Evolutionary conservation across 2,888 invertebrate genomes (phyloP).

Genomic region (Caenorhabditis panamensis): DNA sequence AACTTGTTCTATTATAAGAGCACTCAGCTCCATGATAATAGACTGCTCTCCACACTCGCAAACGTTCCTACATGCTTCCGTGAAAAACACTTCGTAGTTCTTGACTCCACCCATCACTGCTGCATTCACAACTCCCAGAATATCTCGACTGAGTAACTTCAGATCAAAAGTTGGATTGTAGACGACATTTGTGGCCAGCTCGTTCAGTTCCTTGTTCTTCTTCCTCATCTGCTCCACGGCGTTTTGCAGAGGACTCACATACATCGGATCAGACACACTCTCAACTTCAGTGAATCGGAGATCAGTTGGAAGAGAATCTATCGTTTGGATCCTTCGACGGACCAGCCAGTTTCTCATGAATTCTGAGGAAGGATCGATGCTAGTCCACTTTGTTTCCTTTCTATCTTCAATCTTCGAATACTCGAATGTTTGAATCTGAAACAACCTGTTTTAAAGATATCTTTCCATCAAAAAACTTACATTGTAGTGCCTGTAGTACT

Average conservation of each 20-base stretch:
- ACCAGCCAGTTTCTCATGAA: constrained; percentile 74
- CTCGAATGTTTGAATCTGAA: constrained; percentile 73
- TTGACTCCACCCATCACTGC: constrained; percentile 70
- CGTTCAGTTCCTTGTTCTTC: constrained; percentile 63
- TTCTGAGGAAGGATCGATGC: constrained; percentile 63
- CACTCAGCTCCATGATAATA: constrained; percentile 63
- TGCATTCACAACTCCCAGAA: constrained; percentile 75
- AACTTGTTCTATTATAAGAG: constrained; percentile 73
- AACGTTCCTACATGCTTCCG: constrained; percentile 67
- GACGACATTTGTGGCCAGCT: constrained; percentile 28
- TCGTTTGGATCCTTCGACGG: constrained; percentile 49
- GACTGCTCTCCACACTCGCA: constrained; percentile 70
- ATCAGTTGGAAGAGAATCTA: constrained; percentile 57
- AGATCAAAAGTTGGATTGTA: constrained; percentile 57
- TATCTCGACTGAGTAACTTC: constrained; percentile 69
- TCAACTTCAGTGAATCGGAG: constrained; percentile 62
- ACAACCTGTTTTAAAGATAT: neutral
- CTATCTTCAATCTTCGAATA: constrained; percentile 68
- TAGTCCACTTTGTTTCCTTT: constrained; percentile 75
- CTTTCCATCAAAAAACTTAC: constrained; percentile 38
- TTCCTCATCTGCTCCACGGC: constrained; percentile 68
- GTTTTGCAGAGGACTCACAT: constrained; percentile 53
- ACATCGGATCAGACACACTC: constrained; percentile 49
- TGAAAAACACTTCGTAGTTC: constrained; percentile 75
- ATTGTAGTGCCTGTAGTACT: constrained; percentile 77